Evolutionary conservation across 2,113 vertebrate genomes (phyloP).

Genomic region (Cyprinodon variegatus): DNA sequence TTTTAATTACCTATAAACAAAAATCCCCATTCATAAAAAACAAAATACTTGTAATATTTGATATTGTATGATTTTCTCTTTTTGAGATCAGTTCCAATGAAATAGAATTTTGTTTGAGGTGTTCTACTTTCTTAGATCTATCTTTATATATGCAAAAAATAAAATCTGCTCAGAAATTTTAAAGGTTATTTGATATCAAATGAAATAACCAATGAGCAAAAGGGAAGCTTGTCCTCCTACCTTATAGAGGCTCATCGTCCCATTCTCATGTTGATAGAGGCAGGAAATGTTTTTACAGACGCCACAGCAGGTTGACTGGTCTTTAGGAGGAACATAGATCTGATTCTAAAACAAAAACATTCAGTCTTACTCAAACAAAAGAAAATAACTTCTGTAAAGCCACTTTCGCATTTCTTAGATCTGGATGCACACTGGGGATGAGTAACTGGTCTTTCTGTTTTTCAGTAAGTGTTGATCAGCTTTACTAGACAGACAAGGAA

Average conservation of each 20-base stretch:
- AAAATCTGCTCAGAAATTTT: background rate
- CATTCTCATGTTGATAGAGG: conserved; percentile 86
- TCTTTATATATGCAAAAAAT: background rate
- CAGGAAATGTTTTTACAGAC: conserved; percentile 93
- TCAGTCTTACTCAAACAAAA: background rate
- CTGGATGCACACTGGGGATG: background rate
- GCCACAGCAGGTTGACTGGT: conserved; percentile 90
- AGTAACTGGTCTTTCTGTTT: background rate
- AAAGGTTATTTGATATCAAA: background rate
- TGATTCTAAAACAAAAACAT: conserved; percentile 85
- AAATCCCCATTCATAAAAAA: background rate
- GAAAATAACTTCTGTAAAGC: background rate
- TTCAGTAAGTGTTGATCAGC: background rate
- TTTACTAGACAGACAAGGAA: too few relatives aligned
- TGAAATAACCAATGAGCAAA: too few relatives aligned
- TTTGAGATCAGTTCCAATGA: background rate
- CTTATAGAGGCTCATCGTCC: conserved; percentile 84
- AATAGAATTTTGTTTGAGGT: background rate
- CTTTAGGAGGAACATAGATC: conserved; percentile 88
- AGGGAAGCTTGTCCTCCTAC: conserved; percentile 65
- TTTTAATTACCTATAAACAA: too few relatives aligned
- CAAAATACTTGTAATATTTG: too few relatives aligned
- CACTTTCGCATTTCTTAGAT: background rate
- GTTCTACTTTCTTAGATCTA: background rate
- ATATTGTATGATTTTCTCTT: too few relatives aligned